phyloP scores from a whole-genome alignment of 2,888 invertebrate genomes.

The Bedellia somnulentella region DNA sequence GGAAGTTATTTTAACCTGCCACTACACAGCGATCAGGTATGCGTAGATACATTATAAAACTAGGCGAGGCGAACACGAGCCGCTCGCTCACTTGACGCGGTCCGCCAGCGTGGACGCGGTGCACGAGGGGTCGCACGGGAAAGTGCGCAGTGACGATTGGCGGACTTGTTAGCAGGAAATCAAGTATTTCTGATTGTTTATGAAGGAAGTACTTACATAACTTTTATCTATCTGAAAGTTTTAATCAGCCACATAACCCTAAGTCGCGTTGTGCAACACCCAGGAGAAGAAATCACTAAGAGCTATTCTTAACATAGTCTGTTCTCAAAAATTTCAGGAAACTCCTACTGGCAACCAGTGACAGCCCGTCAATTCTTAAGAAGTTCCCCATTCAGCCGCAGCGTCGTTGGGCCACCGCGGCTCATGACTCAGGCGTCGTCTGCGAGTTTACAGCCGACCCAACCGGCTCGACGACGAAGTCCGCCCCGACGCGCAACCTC shows the following conservation, averaged over 20 bases:
- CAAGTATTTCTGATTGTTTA: too few species aligned
- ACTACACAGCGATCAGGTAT: too few species aligned
- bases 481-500: conserved; percentile 46
- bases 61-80: conserved; percentile 14
- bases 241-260: background rate
- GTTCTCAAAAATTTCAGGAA: conserved; percentile 21
- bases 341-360: conserved; percentile 68
- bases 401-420: conserved; percentile 21
- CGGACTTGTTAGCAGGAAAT: conserved; percentile 39
- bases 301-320: too few species aligned
- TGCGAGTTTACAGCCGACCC: conserved; percentile 47
- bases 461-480: conserved; percentile 25
- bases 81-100: conserved; percentile 58
- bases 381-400: conserved; percentile 65
- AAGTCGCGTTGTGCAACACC: too few species aligned
- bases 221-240: background rate
- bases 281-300: too few species aligned
- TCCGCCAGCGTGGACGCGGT: conserved; percentile 79
- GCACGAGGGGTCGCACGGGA: conserved; percentile 74
- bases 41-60: too few species aligned
- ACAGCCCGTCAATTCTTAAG: conserved; percentile 73
- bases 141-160: conserved; percentile 70
- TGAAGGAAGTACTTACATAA: too few species aligned
- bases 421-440: conserved; percentile 43
- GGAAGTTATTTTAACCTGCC: too few species aligned